Base-by-base conservation (phyloP, 2,888 invertebrate species). In the Nephrocerus scutellatus region DNA sequence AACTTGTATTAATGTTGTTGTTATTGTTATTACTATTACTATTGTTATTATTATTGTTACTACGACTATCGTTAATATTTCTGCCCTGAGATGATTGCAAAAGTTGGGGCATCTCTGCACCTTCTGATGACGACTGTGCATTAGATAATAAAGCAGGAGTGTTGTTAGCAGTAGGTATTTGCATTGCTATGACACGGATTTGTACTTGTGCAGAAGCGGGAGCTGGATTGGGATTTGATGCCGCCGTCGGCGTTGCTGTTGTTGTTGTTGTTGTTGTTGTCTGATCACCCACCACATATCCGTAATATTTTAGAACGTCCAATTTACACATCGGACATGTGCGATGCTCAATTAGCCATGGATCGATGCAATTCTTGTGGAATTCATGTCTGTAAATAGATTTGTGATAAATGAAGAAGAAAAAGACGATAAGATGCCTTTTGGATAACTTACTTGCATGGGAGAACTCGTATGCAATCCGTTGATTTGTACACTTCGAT, bases 271-370 rank as follows among this genome's bases (percentile, higher is more conserved):
- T 6, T 33, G 37, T 13, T 32, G 44, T 30, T 36, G 43, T 61
- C 53, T 62, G 60, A 48, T 66, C 69, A 76, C 82, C 80, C 67
- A 84, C 86, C 77, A 85, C 83, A 69, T 84, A 84, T 49, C 88
- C 88, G 60, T 87, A 88, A 63, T 84, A 82, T 61, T 90, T 85
- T 46, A 95, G 76, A 54, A 95, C 93, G 70, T 95, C 93, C 80
- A 89, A 82, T 70, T 93, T 93, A 72, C 93, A 95, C 90, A 95
- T 92, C 8, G 93, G 93, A 68, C 93, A 95, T 21, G 92, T 92
- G 48, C 92, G 77, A 67, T 93, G 91, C 62, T 93, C 92, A 59
- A 95, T 71, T 44, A 95, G 74, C 93, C 93, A 95, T 13, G 92
- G 93, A 72, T 95, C 93, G 59, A 95, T 91, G 74, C 93, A 95